Conservation (phyloP, 2,888 invertebrate genomes). For the Dynastes grantii region DNA sequence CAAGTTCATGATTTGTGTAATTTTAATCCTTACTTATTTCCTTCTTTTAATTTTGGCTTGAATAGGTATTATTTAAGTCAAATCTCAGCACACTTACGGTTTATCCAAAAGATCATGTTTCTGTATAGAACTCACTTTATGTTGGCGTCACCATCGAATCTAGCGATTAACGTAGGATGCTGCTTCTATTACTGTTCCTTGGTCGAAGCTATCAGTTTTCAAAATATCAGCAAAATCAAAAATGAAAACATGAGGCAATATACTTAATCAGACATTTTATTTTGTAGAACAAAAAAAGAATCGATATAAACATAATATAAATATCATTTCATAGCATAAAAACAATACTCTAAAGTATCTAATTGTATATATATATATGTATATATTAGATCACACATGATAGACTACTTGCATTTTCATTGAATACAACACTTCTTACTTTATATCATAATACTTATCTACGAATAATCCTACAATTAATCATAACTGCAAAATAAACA, state of each 20-base stretch:
- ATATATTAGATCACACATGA: conserved; percentile 32
- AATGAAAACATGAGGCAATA: not conserved
- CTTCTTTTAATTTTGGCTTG: too few relatives aligned
- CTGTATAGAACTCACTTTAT: too few relatives aligned
- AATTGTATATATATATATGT: conserved; percentile 17
- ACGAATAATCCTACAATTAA: conserved; percentile 20
- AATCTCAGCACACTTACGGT: too few relatives aligned
- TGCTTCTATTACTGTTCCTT: too few relatives aligned
- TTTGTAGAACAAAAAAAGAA: conserved; percentile 38
- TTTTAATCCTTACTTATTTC: too few relatives aligned
- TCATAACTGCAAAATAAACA: conserved; percentile 8
- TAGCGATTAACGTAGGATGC: too few relatives aligned
- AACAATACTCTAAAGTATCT: conserved; percentile 33
- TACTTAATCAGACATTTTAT: conserved; percentile 3
- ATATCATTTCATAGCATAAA: conserved; percentile 35
- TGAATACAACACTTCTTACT: conserved; percentile 26
- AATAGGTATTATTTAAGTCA: too few relatives aligned
- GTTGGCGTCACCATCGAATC: too few relatives aligned
- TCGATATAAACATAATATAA: conserved; percentile 34
- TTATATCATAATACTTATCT: conserved; percentile 31
- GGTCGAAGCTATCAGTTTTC: too few relatives aligned
- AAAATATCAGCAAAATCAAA: too few relatives aligned
- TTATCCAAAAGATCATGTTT: too few relatives aligned
- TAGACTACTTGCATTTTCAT: conserved; percentile 25
- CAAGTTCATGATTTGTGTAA: too few relatives aligned